These are phyloP conservation scores for Coregonus sp. DNA, from an alignment of 2,797 vertebrate genomes.

Conservation along the genomic window DNA sequence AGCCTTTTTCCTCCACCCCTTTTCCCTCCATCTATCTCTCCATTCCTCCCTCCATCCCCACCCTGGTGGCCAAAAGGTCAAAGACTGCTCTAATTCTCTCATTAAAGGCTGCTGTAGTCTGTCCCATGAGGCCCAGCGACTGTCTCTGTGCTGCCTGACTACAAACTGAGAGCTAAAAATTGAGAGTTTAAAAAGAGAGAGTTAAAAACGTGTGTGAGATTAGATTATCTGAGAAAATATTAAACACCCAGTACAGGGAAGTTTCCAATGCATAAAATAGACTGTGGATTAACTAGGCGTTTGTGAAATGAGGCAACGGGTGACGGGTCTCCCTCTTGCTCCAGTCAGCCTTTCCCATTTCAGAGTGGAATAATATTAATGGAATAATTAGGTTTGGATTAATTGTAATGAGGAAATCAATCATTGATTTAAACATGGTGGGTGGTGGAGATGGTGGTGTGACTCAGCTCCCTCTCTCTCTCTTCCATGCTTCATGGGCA, in stretches of 20 bases:
- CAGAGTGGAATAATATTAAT: conserved; percentile 72
- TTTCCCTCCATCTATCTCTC: too few relatives aligned
- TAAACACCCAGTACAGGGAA: background rate
- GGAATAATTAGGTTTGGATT: conserved; percentile 73
- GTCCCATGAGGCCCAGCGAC: background rate
- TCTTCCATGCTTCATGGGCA: background rate
- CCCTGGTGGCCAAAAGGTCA: conserved; percentile 3
- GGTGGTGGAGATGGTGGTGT: conserved; percentile 14
- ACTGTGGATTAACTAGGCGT: background rate
- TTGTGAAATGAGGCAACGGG: background rate
- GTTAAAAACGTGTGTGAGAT: background rate
- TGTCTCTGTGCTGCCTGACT: background rate
- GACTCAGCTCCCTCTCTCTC: background rate
- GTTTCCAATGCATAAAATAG: background rate
- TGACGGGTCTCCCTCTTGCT: conserved; percentile 12
- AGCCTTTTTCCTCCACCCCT: too few relatives aligned
- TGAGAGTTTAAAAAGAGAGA: too few relatives aligned
- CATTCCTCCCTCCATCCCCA: background rate
- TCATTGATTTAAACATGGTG: conserved; percentile 69
- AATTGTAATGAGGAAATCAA: conserved; percentile 75
- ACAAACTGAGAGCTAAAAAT: background rate
- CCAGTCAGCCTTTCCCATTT: conserved; percentile 47
- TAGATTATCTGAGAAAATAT: background rate
- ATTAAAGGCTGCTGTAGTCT: background rate
- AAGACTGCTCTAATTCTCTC: conserved; percentile 7